A percentile compares a stretch with the other conserved stretches of the same genome.
Conservation (phyloP, 2,113 vertebrate genomes). For the Murina feae region DNA sequence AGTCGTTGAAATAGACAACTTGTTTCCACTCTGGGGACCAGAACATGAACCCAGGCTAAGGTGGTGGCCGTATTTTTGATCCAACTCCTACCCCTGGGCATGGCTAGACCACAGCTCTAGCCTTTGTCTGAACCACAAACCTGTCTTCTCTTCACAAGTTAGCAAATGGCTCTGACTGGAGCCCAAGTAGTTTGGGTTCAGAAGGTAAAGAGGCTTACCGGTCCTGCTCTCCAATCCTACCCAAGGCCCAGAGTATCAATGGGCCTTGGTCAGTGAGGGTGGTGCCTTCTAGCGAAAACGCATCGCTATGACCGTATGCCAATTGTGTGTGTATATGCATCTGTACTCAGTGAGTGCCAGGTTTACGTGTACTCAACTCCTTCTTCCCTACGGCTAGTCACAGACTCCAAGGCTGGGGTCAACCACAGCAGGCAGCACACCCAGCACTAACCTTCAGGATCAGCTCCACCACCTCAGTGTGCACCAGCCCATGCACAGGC, state of each 20-base stretch:
- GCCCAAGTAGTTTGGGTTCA: background rate
- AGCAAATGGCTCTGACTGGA: background rate
- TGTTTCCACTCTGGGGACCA: constrained; percentile 90
- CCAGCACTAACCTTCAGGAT: constrained; percentile 90
- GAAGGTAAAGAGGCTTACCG: background rate
- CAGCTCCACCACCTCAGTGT: constrained; percentile 97
- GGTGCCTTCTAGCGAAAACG: background rate
- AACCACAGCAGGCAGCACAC: background rate
- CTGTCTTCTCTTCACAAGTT: background rate
- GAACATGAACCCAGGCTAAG: background rate
- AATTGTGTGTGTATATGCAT: no score
- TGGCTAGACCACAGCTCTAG: background rate
- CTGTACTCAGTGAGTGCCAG: background rate
- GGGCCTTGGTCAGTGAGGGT: background rate
- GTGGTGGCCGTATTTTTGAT: accelerated
- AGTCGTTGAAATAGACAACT: constrained; percentile 94
- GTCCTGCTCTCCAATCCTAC: background rate
- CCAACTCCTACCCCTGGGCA: accelerated
- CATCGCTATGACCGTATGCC: background rate
- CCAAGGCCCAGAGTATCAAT: background rate
- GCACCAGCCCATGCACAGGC: constrained; percentile 93
- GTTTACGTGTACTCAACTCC: background rate
- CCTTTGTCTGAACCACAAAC: background rate
- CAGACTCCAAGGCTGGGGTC: background rate
- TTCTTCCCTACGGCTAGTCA: no score